phyloP scores from a whole-genome alignment of 2,888 invertebrate genomes.

The Meiosimyza decipiens region DNA sequence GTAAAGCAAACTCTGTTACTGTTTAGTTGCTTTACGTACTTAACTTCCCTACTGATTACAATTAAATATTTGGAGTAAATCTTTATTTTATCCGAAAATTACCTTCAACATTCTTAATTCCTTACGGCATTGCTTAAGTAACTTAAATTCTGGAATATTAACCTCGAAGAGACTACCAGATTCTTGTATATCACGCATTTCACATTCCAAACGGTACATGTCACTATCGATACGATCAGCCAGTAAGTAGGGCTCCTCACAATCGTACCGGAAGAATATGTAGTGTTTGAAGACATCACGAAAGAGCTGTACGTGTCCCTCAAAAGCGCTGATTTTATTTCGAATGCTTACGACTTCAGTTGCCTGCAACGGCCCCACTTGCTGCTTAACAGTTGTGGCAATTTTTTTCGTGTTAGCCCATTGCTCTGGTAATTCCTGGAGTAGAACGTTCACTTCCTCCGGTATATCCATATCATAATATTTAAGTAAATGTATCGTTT shows the following conservation, averaged over 20 bases:
- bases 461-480: constrained; percentile 97
- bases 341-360: constrained; percentile 92
- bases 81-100: constrained; percentile 39
- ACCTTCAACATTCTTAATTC: constrained; percentile 90
- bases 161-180: constrained; percentile 96
- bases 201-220: constrained; percentile 82
- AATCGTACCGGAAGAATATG: constrained; percentile 80
- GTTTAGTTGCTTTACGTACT: too few species aligned
- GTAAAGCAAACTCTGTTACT: not conserved
- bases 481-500: constrained; percentile 91
- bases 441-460: constrained; percentile 91
- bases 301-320: constrained; percentile 83
- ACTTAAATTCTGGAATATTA: constrained; percentile 92
- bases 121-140: constrained; percentile 89
- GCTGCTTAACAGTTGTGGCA: constrained; percentile 89
- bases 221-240: constrained; percentile 83
- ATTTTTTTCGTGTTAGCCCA: constrained; percentile 96
- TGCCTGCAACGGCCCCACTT: constrained; percentile 94
- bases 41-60: too few species aligned
- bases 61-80: too few species aligned
- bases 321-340: constrained; percentile 87
- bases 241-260: constrained; percentile 78
- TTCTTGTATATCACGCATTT: constrained; percentile 87
- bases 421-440: constrained; percentile 93
- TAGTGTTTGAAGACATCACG: constrained; percentile 89